Conservation (phyloP, 2,797 vertebrate genomes). For the Crenuchus spilurus region DNA sequence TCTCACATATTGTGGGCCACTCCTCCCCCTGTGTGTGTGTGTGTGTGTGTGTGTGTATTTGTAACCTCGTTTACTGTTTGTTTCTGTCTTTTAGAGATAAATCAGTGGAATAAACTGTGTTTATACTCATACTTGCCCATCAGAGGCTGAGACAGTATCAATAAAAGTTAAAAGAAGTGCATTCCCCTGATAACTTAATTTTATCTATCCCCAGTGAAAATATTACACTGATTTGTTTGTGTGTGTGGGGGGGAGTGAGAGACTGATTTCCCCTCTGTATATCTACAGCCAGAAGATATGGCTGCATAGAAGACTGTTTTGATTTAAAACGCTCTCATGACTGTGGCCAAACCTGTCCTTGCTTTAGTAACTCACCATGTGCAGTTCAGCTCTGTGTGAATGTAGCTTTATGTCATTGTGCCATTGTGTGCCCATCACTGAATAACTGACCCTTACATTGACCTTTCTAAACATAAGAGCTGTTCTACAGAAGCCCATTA, state of each 20-base stretch:
- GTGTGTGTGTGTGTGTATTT: not conserved
- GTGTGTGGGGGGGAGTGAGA: slow-evolving; percentile 4
- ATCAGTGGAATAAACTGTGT: slow-evolving; percentile 4
- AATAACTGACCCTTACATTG: no score
- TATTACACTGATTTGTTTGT: slow-evolving; percentile 2
- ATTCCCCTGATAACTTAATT: slow-evolving; percentile 7
- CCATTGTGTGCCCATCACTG: no score
- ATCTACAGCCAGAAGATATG: not conserved
- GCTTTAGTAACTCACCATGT: no score
- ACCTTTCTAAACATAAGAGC: no score
- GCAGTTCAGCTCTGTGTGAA: no score
- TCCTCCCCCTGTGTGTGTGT: not conserved
- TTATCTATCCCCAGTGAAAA: slow-evolving; percentile 8
- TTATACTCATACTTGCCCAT: slow-evolving; percentile 6
- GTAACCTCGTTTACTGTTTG: not conserved
- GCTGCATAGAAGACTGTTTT: not conserved
- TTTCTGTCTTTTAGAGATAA: slow-evolving; percentile 4
- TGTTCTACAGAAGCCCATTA: no score
- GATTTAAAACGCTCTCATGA: not conserved
- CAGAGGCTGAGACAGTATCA: not conserved
- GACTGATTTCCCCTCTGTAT: slow-evolving; percentile 47
- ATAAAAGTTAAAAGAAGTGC: slow-evolving; percentile 4
- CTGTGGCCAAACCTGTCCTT: not conserved
- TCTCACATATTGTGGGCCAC: not conserved
- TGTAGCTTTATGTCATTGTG: no score